Evolutionary conservation across 2,797 vertebrate species (phyloP).

Genomic region (Sebastes matsubarae): DNA sequence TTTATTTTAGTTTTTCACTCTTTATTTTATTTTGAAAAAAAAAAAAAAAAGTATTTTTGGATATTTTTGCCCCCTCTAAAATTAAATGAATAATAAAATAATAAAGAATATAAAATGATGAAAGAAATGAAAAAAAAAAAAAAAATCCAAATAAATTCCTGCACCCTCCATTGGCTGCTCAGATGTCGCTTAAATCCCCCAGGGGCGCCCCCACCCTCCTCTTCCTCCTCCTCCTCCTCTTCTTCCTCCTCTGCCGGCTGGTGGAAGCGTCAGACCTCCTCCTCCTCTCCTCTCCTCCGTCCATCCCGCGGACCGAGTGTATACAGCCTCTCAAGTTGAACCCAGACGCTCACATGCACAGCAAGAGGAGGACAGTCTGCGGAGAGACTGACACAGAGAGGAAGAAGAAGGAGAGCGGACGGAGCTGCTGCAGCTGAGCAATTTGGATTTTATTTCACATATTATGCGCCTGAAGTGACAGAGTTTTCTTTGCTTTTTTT

Average conservation of each 20-base stretch:
- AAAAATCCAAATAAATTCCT: conserved; percentile 5
- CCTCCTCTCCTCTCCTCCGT: conserved; percentile 52
- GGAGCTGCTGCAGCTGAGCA: conserved; percentile 41
- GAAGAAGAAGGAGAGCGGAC: conserved; percentile 23
- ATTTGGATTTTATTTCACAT: conserved; percentile 49
- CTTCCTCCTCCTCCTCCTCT: conserved; percentile 34
- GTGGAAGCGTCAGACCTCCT: conserved; percentile 61
- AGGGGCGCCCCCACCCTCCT: conserved; percentile 46
- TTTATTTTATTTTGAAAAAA: not conserved
- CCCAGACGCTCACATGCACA: conserved; percentile 34
- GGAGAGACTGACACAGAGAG: conserved; percentile 21
- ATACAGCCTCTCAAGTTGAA: conserved; percentile 69
- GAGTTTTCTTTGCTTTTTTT: conserved; percentile 23
- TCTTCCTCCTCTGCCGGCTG: conserved; percentile 53
- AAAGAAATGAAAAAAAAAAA: not conserved
- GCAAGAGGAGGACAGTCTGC: conserved; percentile 43
- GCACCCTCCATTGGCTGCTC: conserved; percentile 64
- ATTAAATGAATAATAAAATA: not conserved
- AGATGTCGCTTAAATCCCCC: conserved; percentile 60
- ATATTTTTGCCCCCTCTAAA: not conserved
- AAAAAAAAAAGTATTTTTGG: not conserved
- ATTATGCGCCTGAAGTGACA: conserved; percentile 20
- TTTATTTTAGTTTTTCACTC: not conserved
- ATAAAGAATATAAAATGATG: not conserved
- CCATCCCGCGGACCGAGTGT: conserved; percentile 64